A percentile compares a stretch with the other conserved stretches of the same genome.
Conservation (phyloP, 2,797 vertebrate species). For the Centroberyx gerrardi region DNA sequence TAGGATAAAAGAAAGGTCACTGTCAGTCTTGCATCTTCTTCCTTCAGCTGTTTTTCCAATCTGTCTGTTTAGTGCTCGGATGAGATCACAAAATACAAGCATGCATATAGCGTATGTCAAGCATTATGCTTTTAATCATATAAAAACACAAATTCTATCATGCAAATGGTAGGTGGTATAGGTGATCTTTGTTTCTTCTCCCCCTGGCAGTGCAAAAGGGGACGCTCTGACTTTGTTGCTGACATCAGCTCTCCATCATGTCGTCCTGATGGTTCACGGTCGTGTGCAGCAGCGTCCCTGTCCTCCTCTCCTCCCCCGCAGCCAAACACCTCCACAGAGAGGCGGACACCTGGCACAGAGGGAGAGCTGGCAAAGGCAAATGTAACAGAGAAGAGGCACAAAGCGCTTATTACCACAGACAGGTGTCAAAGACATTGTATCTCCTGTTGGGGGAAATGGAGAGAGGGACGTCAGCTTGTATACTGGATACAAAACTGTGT, state of each 20-base stretch:
- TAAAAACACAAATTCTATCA: too few relatives aligned
- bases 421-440: conserved; percentile 42
- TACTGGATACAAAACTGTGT: conserved; percentile 33
- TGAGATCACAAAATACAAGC: background rate
- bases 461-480: conserved; percentile 18
- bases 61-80: too few relatives aligned
- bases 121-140: too few relatives aligned
- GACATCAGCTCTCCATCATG: background rate
- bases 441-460: conserved; percentile 27
- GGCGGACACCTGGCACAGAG: conserved; percentile 25
- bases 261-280: background rate
- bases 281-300: conserved; percentile 19
- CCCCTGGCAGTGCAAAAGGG: background rate
- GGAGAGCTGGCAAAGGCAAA: background rate
- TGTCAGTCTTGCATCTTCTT: too few relatives aligned
- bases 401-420: conserved; percentile 54
- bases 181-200: background rate
- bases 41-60: too few relatives aligned
- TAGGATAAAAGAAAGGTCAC: too few relatives aligned
- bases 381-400: conserved; percentile 19
- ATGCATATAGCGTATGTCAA: background rate
- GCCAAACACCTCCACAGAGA: conserved; percentile 13
- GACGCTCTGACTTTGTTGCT: background rate
- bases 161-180: background rate
- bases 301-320: conserved; percentile 24